Evolutionary conservation across 2,113 vertebrate species (phyloP).

Genomic region (Sinocyclocheilus anophthalmus): DNA sequence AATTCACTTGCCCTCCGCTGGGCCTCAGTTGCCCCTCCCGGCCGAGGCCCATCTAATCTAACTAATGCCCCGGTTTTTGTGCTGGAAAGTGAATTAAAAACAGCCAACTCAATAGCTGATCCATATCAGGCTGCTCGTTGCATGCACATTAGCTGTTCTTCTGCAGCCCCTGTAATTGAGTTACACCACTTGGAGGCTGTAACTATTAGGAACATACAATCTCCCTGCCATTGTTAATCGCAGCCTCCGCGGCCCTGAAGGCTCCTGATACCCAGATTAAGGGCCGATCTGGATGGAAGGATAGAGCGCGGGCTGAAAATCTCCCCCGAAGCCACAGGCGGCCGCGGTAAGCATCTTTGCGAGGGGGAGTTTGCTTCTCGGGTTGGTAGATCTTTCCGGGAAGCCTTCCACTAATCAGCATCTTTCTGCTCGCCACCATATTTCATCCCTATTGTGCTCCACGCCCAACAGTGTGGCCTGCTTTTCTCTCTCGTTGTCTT

Average conservation of each 20-base stretch:
- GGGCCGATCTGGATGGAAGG: conserved; percentile 56
- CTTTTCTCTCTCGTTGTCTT: conserved; percentile 55
- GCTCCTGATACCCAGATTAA: conserved; percentile 67
- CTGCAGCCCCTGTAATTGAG: conserved; percentile 78
- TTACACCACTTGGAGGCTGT: conserved; percentile 79
- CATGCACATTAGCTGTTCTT: conserved; percentile 80
- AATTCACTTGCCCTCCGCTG: conserved; percentile 67
- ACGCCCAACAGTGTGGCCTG: conserved; percentile 66
- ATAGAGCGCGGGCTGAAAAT: conserved; percentile 61
- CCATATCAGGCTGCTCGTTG: conserved; percentile 74
- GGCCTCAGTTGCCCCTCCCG: conserved; percentile 55
- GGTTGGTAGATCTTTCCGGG: conserved; percentile 46
- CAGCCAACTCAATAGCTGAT: conserved; percentile 81
- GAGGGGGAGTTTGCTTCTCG: conserved; percentile 50
- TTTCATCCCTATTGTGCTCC: conserved; percentile 57
- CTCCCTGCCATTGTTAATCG: conserved; percentile 77
- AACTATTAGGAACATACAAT: conserved; percentile 79
- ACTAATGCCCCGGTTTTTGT: conserved; percentile 80
- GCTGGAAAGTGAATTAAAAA: conserved; percentile 83
- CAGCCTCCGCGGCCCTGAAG: conserved; percentile 68
- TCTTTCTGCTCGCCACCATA: conserved; percentile 56
- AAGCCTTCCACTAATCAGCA: conserved; percentile 70
- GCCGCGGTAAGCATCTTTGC: conserved; percentile 20
- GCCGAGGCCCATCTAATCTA: conserved; percentile 73
- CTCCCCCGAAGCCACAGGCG: conserved; percentile 16